Conservation (phyloP, 2,797 vertebrate genomes). For the Poecilia picta region DNA sequence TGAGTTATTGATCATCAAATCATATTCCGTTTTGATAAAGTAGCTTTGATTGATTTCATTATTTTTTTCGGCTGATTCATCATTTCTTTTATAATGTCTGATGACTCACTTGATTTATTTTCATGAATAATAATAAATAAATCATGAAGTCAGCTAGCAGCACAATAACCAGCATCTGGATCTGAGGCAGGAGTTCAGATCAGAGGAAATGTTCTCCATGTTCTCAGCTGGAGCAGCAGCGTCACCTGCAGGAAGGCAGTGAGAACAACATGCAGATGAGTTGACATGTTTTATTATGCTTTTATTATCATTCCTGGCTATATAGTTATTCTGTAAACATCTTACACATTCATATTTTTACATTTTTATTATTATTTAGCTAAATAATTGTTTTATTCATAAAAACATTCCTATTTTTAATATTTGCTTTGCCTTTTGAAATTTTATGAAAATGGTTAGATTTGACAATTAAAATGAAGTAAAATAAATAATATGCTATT, state of each 20-base stretch:
- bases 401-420: background rate
- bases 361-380: background rate
- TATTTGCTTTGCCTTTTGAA: background rate
- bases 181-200: background rate
- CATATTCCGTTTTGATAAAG: too few relatives aligned
- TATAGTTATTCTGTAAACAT: background rate
- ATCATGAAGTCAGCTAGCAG: background rate
- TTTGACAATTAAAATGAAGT: background rate
- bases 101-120: background rate
- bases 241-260: slow-evolving; percentile 4
- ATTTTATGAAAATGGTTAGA: background rate
- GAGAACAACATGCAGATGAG: background rate
- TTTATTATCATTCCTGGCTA: background rate
- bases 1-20: background rate
- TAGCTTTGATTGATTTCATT: too few relatives aligned
- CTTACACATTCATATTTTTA: background rate
- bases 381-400: background rate
- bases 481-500: background rate
- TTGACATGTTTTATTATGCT: background rate
- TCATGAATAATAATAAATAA: background rate
- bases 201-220: background rate
- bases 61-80: background rate
- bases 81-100: background rate
- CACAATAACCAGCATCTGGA: background rate
- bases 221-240: slow-evolving; percentile 6